These are phyloP conservation scores for Xiphophorus hellerii DNA, from an alignment of 2,113 vertebrate species.

Conservation along the genomic window DNA sequence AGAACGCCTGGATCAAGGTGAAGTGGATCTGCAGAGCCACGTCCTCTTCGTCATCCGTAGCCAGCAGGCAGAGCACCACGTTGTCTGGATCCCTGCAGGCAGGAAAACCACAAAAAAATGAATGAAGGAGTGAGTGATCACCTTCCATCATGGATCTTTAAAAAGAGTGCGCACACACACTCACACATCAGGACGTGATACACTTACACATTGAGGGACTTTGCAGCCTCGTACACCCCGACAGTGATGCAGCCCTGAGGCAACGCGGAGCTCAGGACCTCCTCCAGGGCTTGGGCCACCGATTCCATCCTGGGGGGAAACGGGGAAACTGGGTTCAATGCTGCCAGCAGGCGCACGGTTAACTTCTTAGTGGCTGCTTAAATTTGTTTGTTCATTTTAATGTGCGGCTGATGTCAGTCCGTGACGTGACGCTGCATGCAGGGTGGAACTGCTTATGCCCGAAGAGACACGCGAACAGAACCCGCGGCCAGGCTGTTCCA, in stretches of 20 bases:
- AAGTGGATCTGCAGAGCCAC: conserved; percentile 97
- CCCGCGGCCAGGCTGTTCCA: not conserved
- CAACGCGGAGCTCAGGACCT: conserved; percentile 90
- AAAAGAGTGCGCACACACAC: too few species aligned
- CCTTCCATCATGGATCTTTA: not conserved
- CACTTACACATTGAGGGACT: conserved; percentile 94
- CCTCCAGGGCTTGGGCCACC: conserved; percentile 88
- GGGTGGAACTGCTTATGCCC: not conserved
- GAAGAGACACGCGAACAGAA: too few species aligned
- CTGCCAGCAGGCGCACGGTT: too few species aligned
- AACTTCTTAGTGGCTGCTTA: not conserved
- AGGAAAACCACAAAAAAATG: not conserved
- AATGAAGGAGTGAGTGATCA: not conserved
- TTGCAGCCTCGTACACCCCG: conserved; percentile 94
- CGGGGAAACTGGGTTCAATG: not conserved
- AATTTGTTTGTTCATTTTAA: not conserved
- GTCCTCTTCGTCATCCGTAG: conserved; percentile 88
- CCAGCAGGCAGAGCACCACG: conserved; percentile 92
- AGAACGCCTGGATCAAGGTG: conserved; percentile 94
- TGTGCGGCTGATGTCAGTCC: not conserved
- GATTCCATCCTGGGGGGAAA: conserved; percentile 87
- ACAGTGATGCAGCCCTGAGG: conserved; percentile 91
- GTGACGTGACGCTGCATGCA: not conserved
- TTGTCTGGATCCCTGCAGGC: conserved; percentile 89
- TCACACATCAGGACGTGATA: not conserved